Conservation (phyloP, 1,140 invertebrate genomes). For the Hesperophylax magnus region DNA sequence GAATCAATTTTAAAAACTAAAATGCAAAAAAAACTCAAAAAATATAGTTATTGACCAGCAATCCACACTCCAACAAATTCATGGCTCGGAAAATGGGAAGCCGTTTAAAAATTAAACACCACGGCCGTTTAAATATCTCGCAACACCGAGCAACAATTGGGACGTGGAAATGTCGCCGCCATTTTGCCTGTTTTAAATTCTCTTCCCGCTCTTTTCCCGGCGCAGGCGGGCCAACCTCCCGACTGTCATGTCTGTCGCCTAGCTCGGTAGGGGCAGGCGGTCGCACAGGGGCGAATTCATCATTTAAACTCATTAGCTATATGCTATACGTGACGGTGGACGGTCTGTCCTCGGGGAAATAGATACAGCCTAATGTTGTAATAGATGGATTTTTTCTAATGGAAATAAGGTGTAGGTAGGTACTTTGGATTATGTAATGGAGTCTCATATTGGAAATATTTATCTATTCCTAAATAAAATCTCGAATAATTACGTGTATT, state of each 20-base stretch:
- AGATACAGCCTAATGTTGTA: too few relatives aligned
- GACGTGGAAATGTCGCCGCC: slow-evolving; percentile 44
- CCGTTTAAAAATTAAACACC: slow-evolving; percentile 31
- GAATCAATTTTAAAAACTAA: too few relatives aligned
- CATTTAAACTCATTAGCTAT: slow-evolving; percentile 26
- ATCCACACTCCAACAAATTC: slow-evolving; percentile 3
- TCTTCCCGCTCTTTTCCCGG: slow-evolving; percentile 45
- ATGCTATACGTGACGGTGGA: neutral
- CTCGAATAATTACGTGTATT: too few relatives aligned
- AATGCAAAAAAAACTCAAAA: too few relatives aligned
- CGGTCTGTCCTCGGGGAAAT: too few relatives aligned
- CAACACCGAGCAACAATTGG: slow-evolving; percentile 46
- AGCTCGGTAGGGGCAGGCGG: neutral
- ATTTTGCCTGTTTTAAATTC: slow-evolving; percentile 50
- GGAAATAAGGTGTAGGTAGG: too few relatives aligned
- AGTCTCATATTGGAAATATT: too few relatives aligned
- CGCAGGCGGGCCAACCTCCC: slow-evolving; percentile 22
- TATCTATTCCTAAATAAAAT: too few relatives aligned
- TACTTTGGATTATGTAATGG: too few relatives aligned
- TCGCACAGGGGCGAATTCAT: slow-evolving; percentile 27
- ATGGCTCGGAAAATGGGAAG: slow-evolving; percentile 32
- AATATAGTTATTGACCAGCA: too few relatives aligned
- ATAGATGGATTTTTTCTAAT: too few relatives aligned
- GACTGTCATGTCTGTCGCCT: slow-evolving; percentile 35
- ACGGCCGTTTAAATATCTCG: slow-evolving; percentile 44